Evolutionary conservation across 2,888 invertebrate genomes (phyloP).

Genomic region (Globia sparganii): DNA sequence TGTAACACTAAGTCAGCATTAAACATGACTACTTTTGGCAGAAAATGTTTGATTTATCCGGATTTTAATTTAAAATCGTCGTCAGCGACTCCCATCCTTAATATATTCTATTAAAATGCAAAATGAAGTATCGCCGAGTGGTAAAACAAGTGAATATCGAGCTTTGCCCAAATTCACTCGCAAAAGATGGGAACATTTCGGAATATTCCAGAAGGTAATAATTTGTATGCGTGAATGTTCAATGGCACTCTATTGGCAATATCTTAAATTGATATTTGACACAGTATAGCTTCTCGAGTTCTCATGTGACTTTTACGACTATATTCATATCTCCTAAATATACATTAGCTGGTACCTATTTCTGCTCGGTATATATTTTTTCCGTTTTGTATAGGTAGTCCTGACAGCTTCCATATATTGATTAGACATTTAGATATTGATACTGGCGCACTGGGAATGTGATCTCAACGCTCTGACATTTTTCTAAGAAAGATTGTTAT

Average conservation of each 20-base stretch:
- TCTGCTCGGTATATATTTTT: slow-evolving; percentile 63
- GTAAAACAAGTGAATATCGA: slow-evolving; percentile 63
- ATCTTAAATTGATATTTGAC: slow-evolving; percentile 84
- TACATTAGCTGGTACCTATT: slow-evolving; percentile 71
- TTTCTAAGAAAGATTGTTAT: slow-evolving; percentile 56
- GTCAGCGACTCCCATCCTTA: slow-evolving; percentile 38
- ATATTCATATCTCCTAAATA: slow-evolving; percentile 75
- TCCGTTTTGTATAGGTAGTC: slow-evolving; percentile 61
- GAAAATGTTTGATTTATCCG: slow-evolving; percentile 54
- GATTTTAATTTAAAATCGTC: slow-evolving; percentile 63
- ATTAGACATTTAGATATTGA: slow-evolving; percentile 77
- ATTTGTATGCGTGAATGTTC: slow-evolving; percentile 66
- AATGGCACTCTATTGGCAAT: slow-evolving; percentile 72
- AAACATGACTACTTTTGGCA: slow-evolving; percentile 20
- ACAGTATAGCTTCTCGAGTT: slow-evolving; percentile 71
- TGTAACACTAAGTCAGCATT: slow-evolving; percentile 27
- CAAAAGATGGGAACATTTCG: slow-evolving; percentile 55
- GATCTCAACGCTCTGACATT: slow-evolving; percentile 55
- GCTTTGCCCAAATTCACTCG: slow-evolving; percentile 53
- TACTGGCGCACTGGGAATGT: slow-evolving; percentile 66
- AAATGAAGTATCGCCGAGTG: slow-evolving; percentile 61
- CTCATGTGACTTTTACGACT: slow-evolving; percentile 78
- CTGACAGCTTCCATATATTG: slow-evolving; percentile 69
- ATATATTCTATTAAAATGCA: slow-evolving; percentile 68
- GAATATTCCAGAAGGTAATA: slow-evolving; percentile 59